phyloP scores from a whole-genome alignment of 2,888 invertebrate genomes.

The Polyommatus iphigenia region DNA sequence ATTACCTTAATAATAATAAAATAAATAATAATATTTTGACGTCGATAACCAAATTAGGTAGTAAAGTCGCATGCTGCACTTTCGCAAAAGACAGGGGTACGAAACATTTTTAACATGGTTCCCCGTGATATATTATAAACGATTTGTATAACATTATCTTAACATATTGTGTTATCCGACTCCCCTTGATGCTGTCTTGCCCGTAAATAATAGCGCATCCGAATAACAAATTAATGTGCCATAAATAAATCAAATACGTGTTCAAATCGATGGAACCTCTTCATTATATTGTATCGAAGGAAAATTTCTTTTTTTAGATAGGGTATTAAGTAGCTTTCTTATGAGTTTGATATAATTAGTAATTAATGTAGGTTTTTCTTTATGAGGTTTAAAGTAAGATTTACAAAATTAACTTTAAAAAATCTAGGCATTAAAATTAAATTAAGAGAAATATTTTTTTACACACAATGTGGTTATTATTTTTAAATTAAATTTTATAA shows the following conservation, averaged over 20 bases:
- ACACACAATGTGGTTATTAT: too few species aligned
- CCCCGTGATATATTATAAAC: constrained; percentile 9
- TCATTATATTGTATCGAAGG: background rate
- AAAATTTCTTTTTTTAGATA: background rate
- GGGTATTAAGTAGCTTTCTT: too few species aligned
- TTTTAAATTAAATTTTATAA: too few species aligned
- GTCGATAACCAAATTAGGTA: background rate
- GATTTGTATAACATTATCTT: constrained; percentile 28
- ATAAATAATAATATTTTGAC: background rate
- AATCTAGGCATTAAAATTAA: too few species aligned
- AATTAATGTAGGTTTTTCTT: too few species aligned
- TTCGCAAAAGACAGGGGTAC: background rate
- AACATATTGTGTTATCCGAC: constrained; percentile 23
- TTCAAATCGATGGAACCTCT: background rate
- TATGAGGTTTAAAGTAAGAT: too few species aligned
- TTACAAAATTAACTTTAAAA: too few species aligned
- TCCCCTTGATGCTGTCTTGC: background rate
- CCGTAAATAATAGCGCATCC: constrained; percentile 7
- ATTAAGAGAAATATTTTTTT: too few species aligned
- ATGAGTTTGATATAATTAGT: too few species aligned
- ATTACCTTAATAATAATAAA: too few species aligned
- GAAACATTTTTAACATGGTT: constrained; percentile 2
- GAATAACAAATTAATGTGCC: constrained; percentile 25
- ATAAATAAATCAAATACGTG: constrained; percentile 25
- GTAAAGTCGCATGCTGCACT: background rate